These are phyloP conservation scores for Scaptodrosophila lebanonensis DNA, from an alignment of 1,140 invertebrate species.

Conservation along the genomic window DNA sequence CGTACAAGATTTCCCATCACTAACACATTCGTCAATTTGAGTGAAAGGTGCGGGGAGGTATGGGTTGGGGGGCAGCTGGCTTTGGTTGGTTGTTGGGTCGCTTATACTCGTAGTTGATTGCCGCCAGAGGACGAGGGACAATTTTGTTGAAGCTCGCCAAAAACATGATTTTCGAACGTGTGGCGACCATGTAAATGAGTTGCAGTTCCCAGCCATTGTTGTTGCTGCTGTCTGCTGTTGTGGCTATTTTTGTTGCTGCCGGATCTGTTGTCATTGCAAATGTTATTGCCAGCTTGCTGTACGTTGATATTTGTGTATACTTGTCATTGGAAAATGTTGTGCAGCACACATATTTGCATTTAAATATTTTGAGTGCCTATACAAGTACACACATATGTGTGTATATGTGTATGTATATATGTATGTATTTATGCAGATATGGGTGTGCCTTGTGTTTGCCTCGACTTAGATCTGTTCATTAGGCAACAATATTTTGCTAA, in stretches of 20 bases:
- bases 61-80: too few relatives aligned
- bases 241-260: too few relatives aligned
- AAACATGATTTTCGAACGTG: constrained; percentile 12
- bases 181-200: constrained; percentile 19
- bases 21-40: constrained; percentile 27
- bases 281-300: constrained; percentile 25
- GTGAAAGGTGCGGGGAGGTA: constrained; percentile 18
- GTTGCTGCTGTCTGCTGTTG: too few relatives aligned
- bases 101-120: too few relatives aligned
- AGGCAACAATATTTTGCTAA: constrained; percentile 1
- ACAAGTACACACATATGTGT: not conserved
- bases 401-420: not conserved
- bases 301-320: constrained; percentile 3
- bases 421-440: not conserved
- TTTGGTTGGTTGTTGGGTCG: too few relatives aligned
- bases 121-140: too few relatives aligned
- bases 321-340: constrained; percentile 18
- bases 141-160: too few relatives aligned
- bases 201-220: too few relatives aligned
- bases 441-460: not conserved
- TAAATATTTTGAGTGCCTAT: too few relatives aligned
- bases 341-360: constrained; percentile 20
- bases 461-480: constrained; percentile 7
- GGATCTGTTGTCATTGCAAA: too few relatives aligned
- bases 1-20: too few relatives aligned